A percentile compares a stretch with the other conserved stretches of the same genome.
Evolutionary conservation across 2,888 invertebrate genomes (phyloP).

Genomic region (Drosophila suboccidentalis): DNA sequence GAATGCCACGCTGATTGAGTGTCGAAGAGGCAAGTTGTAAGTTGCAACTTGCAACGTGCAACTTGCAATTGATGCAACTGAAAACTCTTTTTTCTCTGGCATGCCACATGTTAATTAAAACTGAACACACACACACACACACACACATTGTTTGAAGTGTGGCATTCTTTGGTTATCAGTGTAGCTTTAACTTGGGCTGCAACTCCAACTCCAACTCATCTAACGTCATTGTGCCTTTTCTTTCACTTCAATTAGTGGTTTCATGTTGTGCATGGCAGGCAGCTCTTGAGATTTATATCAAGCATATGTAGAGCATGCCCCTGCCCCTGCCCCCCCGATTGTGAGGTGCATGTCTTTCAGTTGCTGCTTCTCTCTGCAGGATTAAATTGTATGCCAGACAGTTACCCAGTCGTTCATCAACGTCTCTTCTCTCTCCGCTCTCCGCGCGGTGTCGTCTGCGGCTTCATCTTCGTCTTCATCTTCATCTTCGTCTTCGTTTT

Average conservation of each 20-base stretch:
- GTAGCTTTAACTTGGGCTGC: slow-evolving; percentile 29
- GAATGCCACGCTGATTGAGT: slow-evolving; percentile 54
- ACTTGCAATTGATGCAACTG: slow-evolving; percentile 14
- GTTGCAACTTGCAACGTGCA: slow-evolving; percentile 18
- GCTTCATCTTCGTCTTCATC: slow-evolving; percentile 26
- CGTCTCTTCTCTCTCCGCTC: slow-evolving; percentile 53
- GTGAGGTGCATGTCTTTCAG: slow-evolving; percentile 64
- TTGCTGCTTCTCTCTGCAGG: slow-evolving; percentile 55
- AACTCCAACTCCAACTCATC: slow-evolving; percentile 37
- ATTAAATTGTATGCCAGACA: slow-evolving; percentile 71
- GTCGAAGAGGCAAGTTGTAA: slow-evolving; percentile 35
- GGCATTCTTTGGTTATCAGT: slow-evolving; percentile 41
- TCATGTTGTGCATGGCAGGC: slow-evolving; percentile 75
- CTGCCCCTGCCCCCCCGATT: background rate
- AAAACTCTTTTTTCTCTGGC: slow-evolving; percentile 40
- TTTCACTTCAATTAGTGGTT: slow-evolving; percentile 82
- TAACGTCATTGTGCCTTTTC: slow-evolving; percentile 63
- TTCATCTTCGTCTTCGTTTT: slow-evolving; percentile 15
- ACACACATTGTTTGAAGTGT: slow-evolving; percentile 8
- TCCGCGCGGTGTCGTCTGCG: slow-evolving; percentile 39
- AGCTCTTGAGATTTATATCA: slow-evolving; percentile 77
- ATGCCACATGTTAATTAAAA: slow-evolving; percentile 77
- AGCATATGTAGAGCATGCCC: slow-evolving; percentile 59
- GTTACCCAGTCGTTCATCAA: slow-evolving; percentile 70
- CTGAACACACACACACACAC: slow-evolving; percentile 56